Conservation (phyloP, 2,797 vertebrate genomes). For the Mus caroli region DNA sequence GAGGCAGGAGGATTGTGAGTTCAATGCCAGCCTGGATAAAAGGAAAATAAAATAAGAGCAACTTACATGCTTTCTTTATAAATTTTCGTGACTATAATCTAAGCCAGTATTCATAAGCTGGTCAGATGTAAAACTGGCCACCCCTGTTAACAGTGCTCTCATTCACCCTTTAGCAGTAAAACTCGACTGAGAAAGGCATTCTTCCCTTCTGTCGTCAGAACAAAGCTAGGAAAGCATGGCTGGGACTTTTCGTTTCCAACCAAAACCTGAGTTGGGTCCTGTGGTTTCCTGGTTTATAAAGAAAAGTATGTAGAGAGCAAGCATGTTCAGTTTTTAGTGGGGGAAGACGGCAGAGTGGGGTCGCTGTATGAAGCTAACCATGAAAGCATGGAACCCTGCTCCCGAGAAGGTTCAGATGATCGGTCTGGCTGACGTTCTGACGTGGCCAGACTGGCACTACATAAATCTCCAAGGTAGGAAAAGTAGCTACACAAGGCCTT, state of each 20-base stretch:
- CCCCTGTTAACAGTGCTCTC: neutral
- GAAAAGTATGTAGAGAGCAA: neutral
- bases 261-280: neutral
- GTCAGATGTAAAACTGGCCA: slow-evolving; percentile 35
- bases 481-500: neutral
- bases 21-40: neutral
- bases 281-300: neutral
- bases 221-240: slow-evolving; percentile 13
- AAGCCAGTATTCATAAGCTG: slow-evolving; percentile 50
- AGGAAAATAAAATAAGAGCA: neutral
- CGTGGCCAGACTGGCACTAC: neutral
- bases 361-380: neutral
- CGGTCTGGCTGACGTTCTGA: neutral
- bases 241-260: slow-evolving; percentile 32
- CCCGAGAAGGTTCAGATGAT: neutral
- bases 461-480: neutral
- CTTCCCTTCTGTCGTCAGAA: neutral
- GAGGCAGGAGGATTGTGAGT: neutral
- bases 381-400: neutral
- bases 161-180: neutral
- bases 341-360: neutral
- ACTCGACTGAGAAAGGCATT: neutral
- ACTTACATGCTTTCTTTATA: slow-evolving; percentile 10
- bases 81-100: slow-evolving; percentile 3
- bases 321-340: neutral